A percentile compares a stretch with the other conserved stretches of the same genome.
phyloP scores from a whole-genome alignment of 1,140 invertebrate genomes.

The Drosophila pectinifera region DNA sequence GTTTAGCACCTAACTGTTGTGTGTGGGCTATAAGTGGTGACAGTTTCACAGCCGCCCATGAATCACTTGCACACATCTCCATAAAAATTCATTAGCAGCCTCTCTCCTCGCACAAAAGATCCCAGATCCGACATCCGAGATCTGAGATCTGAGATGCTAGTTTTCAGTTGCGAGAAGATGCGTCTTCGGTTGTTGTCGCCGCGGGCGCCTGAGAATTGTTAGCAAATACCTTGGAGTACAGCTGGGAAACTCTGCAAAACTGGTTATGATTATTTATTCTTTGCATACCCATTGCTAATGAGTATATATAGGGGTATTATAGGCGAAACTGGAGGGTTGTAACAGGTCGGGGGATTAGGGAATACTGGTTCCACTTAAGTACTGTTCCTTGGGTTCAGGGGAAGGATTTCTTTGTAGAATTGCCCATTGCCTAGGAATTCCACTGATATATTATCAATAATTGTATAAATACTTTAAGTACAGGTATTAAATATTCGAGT shows the following conservation, averaged over 20 bases:
- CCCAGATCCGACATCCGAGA: constrained; percentile 12
- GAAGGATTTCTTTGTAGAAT: background rate
- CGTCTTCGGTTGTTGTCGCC: constrained; percentile 49
- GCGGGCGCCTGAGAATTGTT: constrained; percentile 62
- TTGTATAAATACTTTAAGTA: background rate
- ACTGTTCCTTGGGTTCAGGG: background rate
- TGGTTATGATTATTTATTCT: constrained; percentile 65
- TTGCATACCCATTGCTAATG: constrained; percentile 25
- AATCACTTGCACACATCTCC: constrained; percentile 38
- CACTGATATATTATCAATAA: no score
- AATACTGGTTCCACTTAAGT: constrained; percentile 6
- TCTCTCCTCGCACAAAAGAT: constrained; percentile 20
- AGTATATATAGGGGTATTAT: constrained; percentile 1
- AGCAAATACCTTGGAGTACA: constrained; percentile 54
- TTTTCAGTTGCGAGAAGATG: constrained; percentile 13
- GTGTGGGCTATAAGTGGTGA: constrained; percentile 14
- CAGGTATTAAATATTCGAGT: background rate
- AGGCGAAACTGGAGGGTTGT: constrained; percentile 6
- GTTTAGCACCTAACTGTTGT: constrained; percentile 29
- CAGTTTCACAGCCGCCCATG: constrained; percentile 38
- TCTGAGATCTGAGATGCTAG: background rate
- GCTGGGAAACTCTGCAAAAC: constrained; percentile 72
- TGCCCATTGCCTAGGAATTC: background rate
- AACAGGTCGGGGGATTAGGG: background rate
- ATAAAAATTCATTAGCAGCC: constrained; percentile 69